phyloP scores from a whole-genome alignment of 2,888 invertebrate genomes.

The Brachypterus glaber region DNA sequence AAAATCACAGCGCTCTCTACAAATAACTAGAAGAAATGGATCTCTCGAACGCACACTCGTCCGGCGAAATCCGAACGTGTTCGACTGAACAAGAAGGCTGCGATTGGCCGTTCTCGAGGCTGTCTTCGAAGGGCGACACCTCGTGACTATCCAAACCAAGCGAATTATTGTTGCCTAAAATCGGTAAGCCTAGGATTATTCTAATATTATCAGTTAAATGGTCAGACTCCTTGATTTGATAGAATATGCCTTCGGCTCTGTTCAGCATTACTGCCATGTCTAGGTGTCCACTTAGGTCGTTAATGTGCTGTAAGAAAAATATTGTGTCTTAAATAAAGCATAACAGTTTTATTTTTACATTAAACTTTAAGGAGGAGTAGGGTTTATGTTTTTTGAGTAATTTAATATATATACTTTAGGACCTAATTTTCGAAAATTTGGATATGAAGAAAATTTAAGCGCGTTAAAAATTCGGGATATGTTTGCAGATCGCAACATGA shows the following conservation, averaged over 20 bases:
- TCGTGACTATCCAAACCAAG: constrained; percentile 16
- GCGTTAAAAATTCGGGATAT: too few relatives aligned
- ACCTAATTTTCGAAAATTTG: too few relatives aligned
- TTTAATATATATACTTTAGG: too few relatives aligned
- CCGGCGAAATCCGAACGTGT: constrained; percentile 34
- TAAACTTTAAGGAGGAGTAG: too few relatives aligned
- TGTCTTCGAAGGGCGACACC: constrained; percentile 24
- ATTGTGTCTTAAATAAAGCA: too few relatives aligned
- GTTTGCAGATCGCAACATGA: too few relatives aligned
- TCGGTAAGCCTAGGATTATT: constrained; percentile 57
- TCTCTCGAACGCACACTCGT: constrained; percentile 51
- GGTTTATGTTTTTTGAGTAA: too few relatives aligned
- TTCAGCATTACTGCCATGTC: constrained; percentile 73
- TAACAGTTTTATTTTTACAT: too few relatives aligned
- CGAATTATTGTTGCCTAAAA: constrained; percentile 16
- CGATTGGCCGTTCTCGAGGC: constrained; percentile 27
- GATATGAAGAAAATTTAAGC: too few relatives aligned
- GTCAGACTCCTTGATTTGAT: constrained; percentile 68
- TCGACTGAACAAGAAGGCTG: constrained; percentile 25
- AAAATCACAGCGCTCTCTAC: too few relatives aligned
- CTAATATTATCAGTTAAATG: constrained; percentile 64
- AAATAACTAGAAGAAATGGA: constrained; percentile 49
- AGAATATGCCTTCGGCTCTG: constrained; percentile 85
- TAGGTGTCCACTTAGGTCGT: constrained; percentile 82
- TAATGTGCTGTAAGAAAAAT: constrained; percentile 76